These are phyloP conservation scores for Phaenicophaeus curvirostris DNA, from an alignment of 2,797 vertebrate genomes.

Conservation along the genomic window DNA sequence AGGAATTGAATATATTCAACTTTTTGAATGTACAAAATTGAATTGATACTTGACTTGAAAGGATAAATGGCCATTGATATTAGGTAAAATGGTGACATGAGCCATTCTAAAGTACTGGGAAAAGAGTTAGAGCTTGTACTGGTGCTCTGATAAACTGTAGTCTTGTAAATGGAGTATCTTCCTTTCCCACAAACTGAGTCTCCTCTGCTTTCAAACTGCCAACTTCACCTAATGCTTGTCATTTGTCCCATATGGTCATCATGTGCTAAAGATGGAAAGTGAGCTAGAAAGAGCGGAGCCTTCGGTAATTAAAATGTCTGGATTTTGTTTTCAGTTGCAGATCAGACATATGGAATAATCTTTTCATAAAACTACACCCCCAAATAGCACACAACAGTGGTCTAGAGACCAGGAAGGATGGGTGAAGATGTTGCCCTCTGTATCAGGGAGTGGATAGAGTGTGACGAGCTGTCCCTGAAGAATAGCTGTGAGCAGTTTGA, in stretches of 20 bases:
- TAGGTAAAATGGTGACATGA: not conserved
- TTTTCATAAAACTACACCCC: not conserved
- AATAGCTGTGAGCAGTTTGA: too few species aligned
- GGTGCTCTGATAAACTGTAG: not conserved
- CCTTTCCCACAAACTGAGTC: not conserved
- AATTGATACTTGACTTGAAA: not conserved
- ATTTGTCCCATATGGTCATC: not conserved
- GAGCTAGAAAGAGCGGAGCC: not conserved
- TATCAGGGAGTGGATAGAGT: too few species aligned
- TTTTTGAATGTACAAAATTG: not conserved
- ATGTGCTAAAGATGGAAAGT: not conserved
- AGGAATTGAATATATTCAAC: not conserved
- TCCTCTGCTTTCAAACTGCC: not conserved
- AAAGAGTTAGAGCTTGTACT: not conserved
- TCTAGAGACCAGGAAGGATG: too few species aligned
- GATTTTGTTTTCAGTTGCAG: not conserved
- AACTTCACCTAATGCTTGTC: not conserved
- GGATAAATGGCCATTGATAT: not conserved
- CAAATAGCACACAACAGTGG: fast-evolving
- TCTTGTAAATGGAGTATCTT: not conserved
- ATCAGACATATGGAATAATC: not conserved
- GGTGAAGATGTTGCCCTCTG: too few species aligned
- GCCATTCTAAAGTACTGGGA: not conserved
- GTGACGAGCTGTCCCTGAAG: too few species aligned
- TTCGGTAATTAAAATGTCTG: not conserved